Evolutionary conservation across 1,140 invertebrate species (phyloP).

Genomic region (Portunus trituberculatus): DNA sequence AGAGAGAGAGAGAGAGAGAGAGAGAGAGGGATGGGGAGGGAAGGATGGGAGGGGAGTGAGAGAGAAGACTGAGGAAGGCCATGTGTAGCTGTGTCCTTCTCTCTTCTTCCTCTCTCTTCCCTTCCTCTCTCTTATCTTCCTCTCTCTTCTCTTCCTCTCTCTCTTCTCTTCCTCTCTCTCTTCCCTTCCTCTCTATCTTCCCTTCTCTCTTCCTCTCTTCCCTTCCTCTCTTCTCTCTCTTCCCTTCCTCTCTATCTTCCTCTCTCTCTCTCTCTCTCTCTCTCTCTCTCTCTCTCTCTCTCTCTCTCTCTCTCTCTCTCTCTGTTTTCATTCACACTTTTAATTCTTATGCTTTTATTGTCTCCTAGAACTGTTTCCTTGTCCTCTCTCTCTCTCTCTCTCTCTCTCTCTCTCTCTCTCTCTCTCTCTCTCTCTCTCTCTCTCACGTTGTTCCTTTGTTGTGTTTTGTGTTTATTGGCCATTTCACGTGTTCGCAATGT

Average conservation of each 20-base stretch:
- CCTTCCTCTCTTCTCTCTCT: not conserved
- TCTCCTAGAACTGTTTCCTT: not conserved
- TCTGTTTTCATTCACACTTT: not conserved
- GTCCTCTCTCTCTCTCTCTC: constrained; percentile 14
- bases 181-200: not conserved
- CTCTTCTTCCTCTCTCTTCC: not conserved
- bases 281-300: not conserved
- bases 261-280: not conserved
- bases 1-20: not conserved
- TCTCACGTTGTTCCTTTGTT: not conserved
- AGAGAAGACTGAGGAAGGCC: not conserved
- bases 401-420: constrained; percentile 29
- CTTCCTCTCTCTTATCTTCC: not conserved
- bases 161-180: not conserved
- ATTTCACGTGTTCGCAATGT: too few species aligned
- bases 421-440: constrained; percentile 29
- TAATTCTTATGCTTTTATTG: not conserved
- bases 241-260: not conserved
- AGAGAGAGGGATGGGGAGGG: not conserved
- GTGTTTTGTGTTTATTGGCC: too few species aligned
- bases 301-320: not conserved
- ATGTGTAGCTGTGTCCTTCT: not conserved
- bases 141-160: not conserved
- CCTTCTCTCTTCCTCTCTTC: not conserved
- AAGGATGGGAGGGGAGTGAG: not conserved